Base-by-base conservation (phyloP, 2,113 vertebrate species). In the Etia nguti region DNA sequence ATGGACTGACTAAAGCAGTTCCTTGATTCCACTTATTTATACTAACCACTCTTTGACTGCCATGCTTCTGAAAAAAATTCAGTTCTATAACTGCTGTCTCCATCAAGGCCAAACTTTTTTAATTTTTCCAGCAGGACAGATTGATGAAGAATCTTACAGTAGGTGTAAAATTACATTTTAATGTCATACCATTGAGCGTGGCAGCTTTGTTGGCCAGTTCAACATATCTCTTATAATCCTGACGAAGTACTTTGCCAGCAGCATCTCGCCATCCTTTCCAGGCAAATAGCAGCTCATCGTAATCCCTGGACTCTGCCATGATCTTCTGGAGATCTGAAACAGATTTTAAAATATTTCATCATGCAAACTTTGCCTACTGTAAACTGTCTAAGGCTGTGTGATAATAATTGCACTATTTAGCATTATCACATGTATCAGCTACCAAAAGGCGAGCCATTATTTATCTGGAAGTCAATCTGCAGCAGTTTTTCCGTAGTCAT, bases 231-330 rank as follows among this genome's bases (percentile, higher is more conserved):
- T 96, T 96, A 94, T 96, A 99, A 54, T 91, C 88, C 16, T 57
- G 70, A n/a, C 97, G 97, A 56, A 99, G 95, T 26, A 94, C 82
- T 92, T 96, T 97, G 55, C 99, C 99, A 18, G 97, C 97, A n/a
- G 94, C 93, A 48, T 99, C 97, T 46, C 97, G 92, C 99, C 99
- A 99, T 87, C 97, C 96, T 92, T 98, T 96, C 99, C 99, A 99
- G 4, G 92, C 97, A 56, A 98, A 98, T 6, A 98, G 86, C 52
- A 99, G 96, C 31, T 98, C 97, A 0, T 98, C 88, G 0, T 99
- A 98, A 79, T 98, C 96, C 84, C 94, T 96, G 50, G 97, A 98
- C 16, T 94, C 96, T 55, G 98, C 98, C 97, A 99, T 97, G 83
- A 96, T 96, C 79, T 96, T 90, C 6, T 97, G 98, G 87, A 99